Percentiles rank a stretch among this genome's conserved stretches.
Conservation (phyloP, 2,888 invertebrate species). For the Nomada fabriciana region DNA sequence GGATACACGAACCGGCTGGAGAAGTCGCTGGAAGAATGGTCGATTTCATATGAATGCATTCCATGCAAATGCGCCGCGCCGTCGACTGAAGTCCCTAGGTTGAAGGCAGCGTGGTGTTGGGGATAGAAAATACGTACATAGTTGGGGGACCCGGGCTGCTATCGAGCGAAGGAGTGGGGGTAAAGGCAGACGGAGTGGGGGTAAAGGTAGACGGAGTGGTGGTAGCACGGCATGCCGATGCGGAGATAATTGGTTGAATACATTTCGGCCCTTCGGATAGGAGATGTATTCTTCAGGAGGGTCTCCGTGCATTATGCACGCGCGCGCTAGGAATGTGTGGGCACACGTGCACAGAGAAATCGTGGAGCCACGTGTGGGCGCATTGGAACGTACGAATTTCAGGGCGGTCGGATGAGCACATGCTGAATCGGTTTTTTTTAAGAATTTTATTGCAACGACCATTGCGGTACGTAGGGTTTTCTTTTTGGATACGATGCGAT, state of each 20-base stretch:
- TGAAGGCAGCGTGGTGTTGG: neutral
- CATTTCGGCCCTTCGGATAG: constrained; percentile 66
- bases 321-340: constrained; percentile 33
- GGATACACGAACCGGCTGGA: constrained; percentile 40
- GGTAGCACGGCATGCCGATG: constrained; percentile 63
- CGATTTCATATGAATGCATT: constrained; percentile 76
- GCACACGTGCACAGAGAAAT: neutral
- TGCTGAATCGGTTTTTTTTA: neutral
- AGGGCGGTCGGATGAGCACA: neutral
- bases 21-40: constrained; percentile 72
- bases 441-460: neutral
- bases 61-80: constrained; percentile 68
- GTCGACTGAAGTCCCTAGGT: constrained; percentile 3
- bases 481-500: neutral
- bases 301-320: constrained; percentile 60
- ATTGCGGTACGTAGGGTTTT: neutral
- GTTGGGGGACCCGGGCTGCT: neutral
- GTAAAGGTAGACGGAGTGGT: constrained; percentile 39
- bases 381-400: constrained; percentile 6
- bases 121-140: neutral
- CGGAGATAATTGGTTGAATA: constrained; percentile 75
- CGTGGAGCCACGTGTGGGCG: constrained; percentile 4
- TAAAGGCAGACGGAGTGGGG: constrained; percentile 41
- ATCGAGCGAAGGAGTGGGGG: constrained; percentile 21
- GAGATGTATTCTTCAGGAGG: constrained; percentile 39